Evolutionary conservation across 2,113 vertebrate genomes (phyloP).

Genomic region (Bos taurus): ARS-UCD2.0 NC_037340.1:64714001-64714500

Average conservation of each 20-base stretch:
- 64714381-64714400: background rate
- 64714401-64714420: background rate
- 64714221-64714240: background rate
- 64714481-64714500: background rate
- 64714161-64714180: background rate
- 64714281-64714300: background rate
- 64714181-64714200: background rate
- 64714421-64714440: background rate
- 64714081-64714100: background rate
- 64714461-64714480: background rate
- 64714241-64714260: background rate
- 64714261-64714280: background rate
- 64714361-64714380: background rate
- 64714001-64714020: background rate
- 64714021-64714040: background rate
- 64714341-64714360: background rate
- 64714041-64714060: background rate
- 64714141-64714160: background rate
- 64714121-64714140: background rate
- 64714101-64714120: background rate
- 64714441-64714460: background rate
- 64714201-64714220: background rate
- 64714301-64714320: background rate
- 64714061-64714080: background rate
- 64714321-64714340: background rate